These are phyloP conservation scores for Pseudonaja textilis DNA, from an alignment of 2,113 vertebrate genomes.

Conservation along the genomic window DNA sequence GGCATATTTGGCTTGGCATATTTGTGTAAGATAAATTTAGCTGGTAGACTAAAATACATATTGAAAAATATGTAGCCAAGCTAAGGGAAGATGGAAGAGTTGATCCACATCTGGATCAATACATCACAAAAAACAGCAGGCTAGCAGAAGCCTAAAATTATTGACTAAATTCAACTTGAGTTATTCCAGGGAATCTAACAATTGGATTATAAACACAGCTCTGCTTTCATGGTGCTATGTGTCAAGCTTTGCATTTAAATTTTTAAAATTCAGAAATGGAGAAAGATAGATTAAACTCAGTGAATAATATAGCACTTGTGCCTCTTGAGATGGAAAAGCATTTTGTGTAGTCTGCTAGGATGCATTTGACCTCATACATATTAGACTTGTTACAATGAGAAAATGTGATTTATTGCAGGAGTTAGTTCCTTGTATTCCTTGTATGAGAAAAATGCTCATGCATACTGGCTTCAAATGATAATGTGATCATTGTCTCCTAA, in stretches of 20 bases:
- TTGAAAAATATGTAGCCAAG: background rate
- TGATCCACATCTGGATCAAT: background rate
- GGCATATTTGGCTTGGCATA: background rate
- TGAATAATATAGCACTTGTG: background rate
- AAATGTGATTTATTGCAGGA: constrained; percentile 56
- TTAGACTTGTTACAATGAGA: constrained; percentile 39
- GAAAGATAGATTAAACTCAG: constrained; percentile 20
- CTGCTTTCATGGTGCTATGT: background rate
- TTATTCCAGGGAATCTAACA: constrained; percentile 2
- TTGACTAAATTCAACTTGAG: background rate
- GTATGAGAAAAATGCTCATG: constrained; percentile 3
- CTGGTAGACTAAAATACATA: background rate
- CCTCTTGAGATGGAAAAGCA: constrained; percentile 24
- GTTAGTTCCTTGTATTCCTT: constrained; percentile 34
- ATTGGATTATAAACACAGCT: background rate
- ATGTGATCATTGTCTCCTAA: constrained; percentile 34
- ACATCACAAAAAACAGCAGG: background rate
- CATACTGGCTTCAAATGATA: constrained; percentile 22
- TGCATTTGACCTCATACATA: constrained; percentile 38
- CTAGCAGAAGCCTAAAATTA: background rate
- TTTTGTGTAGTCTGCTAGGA: constrained; percentile 35
- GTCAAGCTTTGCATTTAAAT: constrained; percentile 21
- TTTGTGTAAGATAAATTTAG: background rate
- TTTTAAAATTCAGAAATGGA: background rate
- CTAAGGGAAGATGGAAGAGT: background rate